Evolutionary conservation across 92 coral and sea anemone species (phyloP).

Genomic region (Palythoa grandiflora): DNA sequence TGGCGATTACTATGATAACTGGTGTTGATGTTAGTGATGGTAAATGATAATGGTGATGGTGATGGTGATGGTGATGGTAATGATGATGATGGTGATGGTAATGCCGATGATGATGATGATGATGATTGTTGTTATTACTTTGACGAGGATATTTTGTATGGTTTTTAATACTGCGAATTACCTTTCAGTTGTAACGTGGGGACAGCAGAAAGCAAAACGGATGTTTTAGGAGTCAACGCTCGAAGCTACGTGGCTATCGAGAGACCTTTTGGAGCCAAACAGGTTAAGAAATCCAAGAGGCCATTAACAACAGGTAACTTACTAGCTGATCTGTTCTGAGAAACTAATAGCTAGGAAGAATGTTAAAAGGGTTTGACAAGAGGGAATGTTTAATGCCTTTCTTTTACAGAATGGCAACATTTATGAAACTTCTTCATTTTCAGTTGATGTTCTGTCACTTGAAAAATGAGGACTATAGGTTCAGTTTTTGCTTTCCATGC

Average conservation of each 20-base stretch:
- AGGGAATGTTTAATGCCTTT: neutral
- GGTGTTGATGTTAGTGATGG: neutral
- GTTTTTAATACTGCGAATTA: neutral
- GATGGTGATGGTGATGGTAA: neutral
- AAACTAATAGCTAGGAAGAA: neutral
- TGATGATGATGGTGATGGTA: neutral
- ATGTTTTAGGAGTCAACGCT: conserved; percentile 69
- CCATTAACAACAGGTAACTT: conserved; percentile 38
- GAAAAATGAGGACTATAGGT: no score
- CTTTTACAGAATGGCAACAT: no score
- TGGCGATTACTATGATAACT: no score
- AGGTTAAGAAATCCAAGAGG: conserved; percentile 75
- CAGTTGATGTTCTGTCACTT: no score
- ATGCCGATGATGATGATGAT: neutral
- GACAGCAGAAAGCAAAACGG: conserved; percentile 46
- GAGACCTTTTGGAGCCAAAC: conserved; percentile 88
- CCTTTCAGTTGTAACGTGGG: conserved; percentile 36
- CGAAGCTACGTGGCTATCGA: conserved; percentile 93
- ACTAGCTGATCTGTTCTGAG: neutral
- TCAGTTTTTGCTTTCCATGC: no score
- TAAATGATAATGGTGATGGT: neutral
- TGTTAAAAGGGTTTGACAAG: neutral
- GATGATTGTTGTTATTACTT: neutral
- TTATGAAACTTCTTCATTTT: no score
- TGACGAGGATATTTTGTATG: neutral